Base-by-base conservation (phyloP, 2,888 invertebrate genomes). In the Meteorus cinctellus region DNA sequence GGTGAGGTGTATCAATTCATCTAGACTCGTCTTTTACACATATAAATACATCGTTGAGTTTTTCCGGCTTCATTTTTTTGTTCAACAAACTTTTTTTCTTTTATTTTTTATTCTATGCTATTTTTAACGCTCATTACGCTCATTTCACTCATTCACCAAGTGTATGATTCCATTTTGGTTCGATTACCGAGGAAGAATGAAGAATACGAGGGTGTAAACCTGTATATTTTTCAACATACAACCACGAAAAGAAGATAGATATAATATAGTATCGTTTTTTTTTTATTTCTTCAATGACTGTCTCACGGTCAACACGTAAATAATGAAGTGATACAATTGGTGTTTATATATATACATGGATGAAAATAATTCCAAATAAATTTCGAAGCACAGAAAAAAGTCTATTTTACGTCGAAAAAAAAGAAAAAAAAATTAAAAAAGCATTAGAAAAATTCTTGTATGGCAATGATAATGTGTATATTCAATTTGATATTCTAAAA, bases 401-500 rank as follows among this genome's bases (percentile, higher is more conserved):
- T 81, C 68, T 83, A 84, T 81, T 83, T 84, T 82, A 80, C 62
- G 81, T 82, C 81, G 24, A 24, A 78, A 14, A 27, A 14, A 62
- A 27, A 14, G 27, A 27, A 62, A 31, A 31, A 63, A 8, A 19
- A 19, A 34, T 34, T 34, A 8, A 34, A 34, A 34, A 34, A 24
- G 24, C 4, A 48, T 55, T 19, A 55, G 27, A 31, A 31, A 2
- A 63, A 75, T 51, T 62, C 79, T 77, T 67, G 74, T 78, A 76
- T 79, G 67, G 74, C 77, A 66, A 67, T 77, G 78, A 74, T 76
- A 77, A 76, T 72, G 75, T 79, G 76, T 80, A 83, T 82, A 81
- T 84, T 83, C 81, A 76, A 83, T 83, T 85, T 83, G 84, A 83
- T 85, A 85, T 85, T 84, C 83, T 84, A 83, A 85, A 83, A 51